These are phyloP conservation scores for Numida meleagris DNA, from an alignment of 2,113 vertebrate species.

Conservation along the genomic window DNA sequence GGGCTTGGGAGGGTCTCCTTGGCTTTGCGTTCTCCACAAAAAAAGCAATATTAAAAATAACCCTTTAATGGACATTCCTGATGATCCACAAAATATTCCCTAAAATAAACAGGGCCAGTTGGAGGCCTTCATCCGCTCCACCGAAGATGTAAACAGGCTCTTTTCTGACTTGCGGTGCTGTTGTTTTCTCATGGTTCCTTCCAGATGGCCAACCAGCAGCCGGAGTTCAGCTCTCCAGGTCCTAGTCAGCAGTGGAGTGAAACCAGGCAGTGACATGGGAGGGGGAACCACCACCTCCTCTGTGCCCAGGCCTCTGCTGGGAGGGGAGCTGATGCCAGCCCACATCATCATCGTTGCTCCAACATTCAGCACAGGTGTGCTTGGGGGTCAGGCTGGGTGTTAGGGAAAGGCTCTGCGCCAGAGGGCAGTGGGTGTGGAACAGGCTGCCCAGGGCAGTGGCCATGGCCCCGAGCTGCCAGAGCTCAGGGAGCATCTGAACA, in stretches of 20 bases:
- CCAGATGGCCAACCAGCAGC: neutral
- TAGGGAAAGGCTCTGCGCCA: neutral
- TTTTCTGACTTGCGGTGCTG: neutral
- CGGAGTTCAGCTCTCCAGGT: neutral
- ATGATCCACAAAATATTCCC: neutral
- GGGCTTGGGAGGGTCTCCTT: neutral
- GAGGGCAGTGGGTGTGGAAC: neutral
- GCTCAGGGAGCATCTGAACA: neutral
- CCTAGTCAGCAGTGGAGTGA: neutral
- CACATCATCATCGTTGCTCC: fast-evolving
- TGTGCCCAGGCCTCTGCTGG: fast-evolving
- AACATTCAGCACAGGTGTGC: fast-evolving
- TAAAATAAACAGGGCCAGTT: conserved; percentile 9
- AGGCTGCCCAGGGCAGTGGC: too few species aligned
- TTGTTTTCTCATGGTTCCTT: conserved; percentile 42
- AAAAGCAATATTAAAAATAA: conserved; percentile 24
- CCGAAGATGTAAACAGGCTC: conserved; percentile 23
- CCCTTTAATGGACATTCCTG: conserved; percentile 16
- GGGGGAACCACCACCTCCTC: neutral
- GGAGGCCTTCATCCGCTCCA: neutral
- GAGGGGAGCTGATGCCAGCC: fast-evolving
- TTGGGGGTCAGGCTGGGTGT: neutral
- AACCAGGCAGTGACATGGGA: neutral
- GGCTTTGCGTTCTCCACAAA: neutral
- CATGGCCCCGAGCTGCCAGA: neutral